A percentile compares a stretch with the other conserved stretches of the same genome.
Conservation (phyloP, 2,113 vertebrate species). For the Rhipidura dahli region DNA sequence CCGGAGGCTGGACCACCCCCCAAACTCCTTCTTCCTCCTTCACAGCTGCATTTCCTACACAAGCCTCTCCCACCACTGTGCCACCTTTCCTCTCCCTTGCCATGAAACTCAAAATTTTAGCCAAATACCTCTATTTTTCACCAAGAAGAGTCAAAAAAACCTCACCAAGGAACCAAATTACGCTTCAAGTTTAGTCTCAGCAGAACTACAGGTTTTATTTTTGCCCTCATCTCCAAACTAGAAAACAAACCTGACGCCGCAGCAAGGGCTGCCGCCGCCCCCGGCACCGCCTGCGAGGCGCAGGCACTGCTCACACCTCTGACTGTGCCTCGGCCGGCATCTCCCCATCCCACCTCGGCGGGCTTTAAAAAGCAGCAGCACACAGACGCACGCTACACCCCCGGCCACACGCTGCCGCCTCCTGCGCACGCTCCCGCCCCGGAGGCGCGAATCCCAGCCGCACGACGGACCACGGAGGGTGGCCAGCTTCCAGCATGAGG, state of each 20-base stretch:
- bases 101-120: neutral
- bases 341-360: neutral
- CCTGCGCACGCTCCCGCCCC: neutral
- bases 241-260: neutral
- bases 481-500: neutral
- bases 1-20: neutral
- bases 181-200: neutral
- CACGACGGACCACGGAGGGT: neutral
- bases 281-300: neutral
- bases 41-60: too few relatives aligned
- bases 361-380: neutral
- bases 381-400: neutral
- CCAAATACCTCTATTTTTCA: neutral
- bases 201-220: neutral
- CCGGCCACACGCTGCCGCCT: neutral
- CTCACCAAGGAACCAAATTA: neutral
- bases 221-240: neutral
- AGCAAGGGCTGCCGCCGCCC: neutral
- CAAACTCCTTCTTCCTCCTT: neutral
- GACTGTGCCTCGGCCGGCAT: neutral
- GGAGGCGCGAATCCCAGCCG: accelerated
- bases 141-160: neutral
- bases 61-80: neutral
- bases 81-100: neutral
- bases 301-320: conserved; percentile 12